Conservation (phyloP, 2,797 vertebrate genomes). For the Pelochelys cantorii region DNA sequence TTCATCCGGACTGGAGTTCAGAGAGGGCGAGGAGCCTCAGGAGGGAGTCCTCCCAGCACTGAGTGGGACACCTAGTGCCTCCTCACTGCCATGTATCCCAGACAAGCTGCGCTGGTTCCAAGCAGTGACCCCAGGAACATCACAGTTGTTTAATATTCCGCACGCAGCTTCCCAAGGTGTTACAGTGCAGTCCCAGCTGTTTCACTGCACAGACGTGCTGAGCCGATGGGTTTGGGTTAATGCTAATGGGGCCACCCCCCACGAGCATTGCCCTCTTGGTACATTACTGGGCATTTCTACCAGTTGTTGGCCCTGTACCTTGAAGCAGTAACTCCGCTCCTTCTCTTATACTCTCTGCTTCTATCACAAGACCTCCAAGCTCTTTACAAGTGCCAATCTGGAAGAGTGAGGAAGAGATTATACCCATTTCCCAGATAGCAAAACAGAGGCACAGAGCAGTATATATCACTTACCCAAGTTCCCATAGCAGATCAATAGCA, state of each 20-base stretch:
- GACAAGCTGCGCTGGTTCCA: neutral
- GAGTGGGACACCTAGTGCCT: rapidly evolving
- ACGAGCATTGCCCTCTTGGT: neutral
- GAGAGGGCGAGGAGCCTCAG: rapidly evolving
- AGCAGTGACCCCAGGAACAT: neutral
- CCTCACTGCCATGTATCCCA: neutral
- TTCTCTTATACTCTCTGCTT: neutral
- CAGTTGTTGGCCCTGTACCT: neutral
- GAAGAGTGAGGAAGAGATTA: neutral
- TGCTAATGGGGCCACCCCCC: neutral
- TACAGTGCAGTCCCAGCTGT: rapidly evolving
- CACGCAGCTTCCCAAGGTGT: neutral
- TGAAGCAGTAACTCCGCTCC: neutral
- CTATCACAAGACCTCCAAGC: neutral
- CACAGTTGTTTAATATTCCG: neutral
- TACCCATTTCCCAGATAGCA: neutral
- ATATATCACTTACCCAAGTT: no score
- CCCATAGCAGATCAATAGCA: rapidly evolving
- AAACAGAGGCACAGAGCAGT: neutral
- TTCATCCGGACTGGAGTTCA: neutral
- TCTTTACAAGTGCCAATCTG: neutral
- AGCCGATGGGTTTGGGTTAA: neutral
- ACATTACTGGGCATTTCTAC: neutral
- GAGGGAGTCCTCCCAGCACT: rapidly evolving
- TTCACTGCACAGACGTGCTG: neutral